Evolutionary conservation across 2,113 vertebrate species (phyloP).

Genomic region (Sigmodon hispidus): DNA sequence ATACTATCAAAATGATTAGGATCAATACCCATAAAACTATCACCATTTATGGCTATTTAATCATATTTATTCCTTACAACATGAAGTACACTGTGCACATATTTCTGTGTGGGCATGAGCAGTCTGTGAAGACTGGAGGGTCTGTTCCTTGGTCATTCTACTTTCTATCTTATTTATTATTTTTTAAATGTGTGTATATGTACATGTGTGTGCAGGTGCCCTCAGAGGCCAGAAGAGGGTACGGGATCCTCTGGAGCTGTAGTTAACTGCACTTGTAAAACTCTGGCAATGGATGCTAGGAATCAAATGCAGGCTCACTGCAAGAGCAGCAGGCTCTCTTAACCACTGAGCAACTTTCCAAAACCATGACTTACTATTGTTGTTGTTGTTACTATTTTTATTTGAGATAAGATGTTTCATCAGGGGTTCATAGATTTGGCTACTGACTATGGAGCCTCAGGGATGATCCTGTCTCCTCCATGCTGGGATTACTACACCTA

Average conservation of each 20-base stretch:
- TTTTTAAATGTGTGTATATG: background rate
- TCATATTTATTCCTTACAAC: background rate
- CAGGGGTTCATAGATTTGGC: background rate
- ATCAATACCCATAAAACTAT: background rate
- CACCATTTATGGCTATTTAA: background rate
- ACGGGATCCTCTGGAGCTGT: background rate
- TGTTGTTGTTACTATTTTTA: background rate
- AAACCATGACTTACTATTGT: background rate
- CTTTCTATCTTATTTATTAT: background rate
- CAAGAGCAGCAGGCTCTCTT: background rate
- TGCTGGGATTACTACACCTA: background rate
- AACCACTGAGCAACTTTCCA: background rate
- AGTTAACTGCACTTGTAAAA: background rate
- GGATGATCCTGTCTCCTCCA: background rate
- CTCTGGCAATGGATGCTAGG: no score
- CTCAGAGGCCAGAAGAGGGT: background rate
- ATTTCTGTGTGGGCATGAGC: background rate
- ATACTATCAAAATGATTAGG: constrained; percentile 32
- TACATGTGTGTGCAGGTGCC: background rate
- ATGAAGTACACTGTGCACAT: background rate
- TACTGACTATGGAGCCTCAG: background rate
- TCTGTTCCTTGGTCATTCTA: no score
- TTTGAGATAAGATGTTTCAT: background rate
- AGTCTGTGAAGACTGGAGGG: background rate
- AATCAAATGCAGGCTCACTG: background rate